These are phyloP conservation scores for Drosophila insularis DNA, from an alignment of 1,140 invertebrate genomes.

Conservation along the genomic window DNA sequence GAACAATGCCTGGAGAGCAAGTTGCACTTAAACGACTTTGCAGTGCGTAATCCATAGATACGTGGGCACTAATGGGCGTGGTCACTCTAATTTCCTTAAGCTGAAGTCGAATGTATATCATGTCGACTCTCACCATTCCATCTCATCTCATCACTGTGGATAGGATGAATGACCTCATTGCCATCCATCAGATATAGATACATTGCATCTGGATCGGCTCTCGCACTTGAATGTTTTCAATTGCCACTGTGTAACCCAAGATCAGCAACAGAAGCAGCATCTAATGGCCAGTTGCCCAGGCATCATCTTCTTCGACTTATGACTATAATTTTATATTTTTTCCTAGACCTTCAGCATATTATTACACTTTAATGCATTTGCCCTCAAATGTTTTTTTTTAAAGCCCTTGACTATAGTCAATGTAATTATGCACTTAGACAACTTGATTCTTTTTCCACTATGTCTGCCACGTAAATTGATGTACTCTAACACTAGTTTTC, in stretches of 20 bases:
- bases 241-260: slow-evolving; percentile 55
- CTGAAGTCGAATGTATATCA: slow-evolving; percentile 9
- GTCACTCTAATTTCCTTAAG: not conserved
- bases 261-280: slow-evolving; percentile 40
- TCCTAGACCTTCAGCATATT: slow-evolving; percentile 44
- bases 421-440: slow-evolving; percentile 62
- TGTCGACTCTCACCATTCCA: not conserved
- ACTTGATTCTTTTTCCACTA: slow-evolving; percentile 5
- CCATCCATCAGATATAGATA: slow-evolving; percentile 46
- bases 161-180: slow-evolving; percentile 66
- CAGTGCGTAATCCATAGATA: not conserved
- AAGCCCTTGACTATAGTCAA: slow-evolving; percentile 39
- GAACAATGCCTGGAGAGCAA: slow-evolving; percentile 1
- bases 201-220: slow-evolving; percentile 56
- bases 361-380: slow-evolving; percentile 60
- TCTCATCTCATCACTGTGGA: not conserved
- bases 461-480: slow-evolving; percentile 11
- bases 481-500: not conserved
- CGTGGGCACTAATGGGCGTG: not conserved
- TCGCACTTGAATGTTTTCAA: slow-evolving; percentile 75
- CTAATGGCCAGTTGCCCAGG: slow-evolving; percentile 23
- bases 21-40: not conserved
- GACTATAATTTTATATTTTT: slow-evolving; percentile 37
- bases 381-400: slow-evolving; percentile 34
- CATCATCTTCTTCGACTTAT: slow-evolving; percentile 27